Percentiles rank a stretch among this genome's conserved stretches.
phyloP scores from a whole-genome alignment of 2,888 invertebrate species.

The Zaprionus lineosus region DNA sequence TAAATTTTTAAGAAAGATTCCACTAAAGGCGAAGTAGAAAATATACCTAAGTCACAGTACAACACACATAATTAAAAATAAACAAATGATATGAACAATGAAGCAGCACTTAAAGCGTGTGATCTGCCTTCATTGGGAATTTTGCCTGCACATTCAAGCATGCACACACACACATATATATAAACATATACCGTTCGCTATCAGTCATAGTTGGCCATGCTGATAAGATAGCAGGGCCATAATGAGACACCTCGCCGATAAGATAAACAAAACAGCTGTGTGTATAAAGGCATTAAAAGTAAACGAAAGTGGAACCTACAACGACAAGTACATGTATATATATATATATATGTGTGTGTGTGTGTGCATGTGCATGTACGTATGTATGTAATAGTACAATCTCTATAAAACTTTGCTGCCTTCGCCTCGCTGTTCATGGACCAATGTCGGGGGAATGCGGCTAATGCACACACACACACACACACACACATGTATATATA shows the following conservation, averaged over 20 bases:
- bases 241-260: constrained; percentile 44
- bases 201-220: constrained; percentile 67
- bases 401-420: neutral
- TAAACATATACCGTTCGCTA: constrained; percentile 23
- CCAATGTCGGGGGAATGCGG: constrained; percentile 26
- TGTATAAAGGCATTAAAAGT: constrained; percentile 48
- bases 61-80: constrained; percentile 57
- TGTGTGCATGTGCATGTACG: constrained; percentile 1
- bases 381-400: constrained; percentile 2
- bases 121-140: constrained; percentile 34
- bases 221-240: constrained; percentile 54
- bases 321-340: constrained; percentile 5
- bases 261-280: constrained; percentile 74
- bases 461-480: constrained; percentile 6
- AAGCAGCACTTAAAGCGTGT: constrained; percentile 26
- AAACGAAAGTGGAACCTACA: constrained; percentile 56
- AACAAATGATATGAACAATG: constrained; percentile 53
- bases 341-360: constrained; percentile 3
- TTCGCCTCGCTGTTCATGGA: constrained; percentile 5
- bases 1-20: constrained; percentile 5
- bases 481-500: neutral
- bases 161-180: constrained; percentile 9
- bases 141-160: neutral
- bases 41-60: constrained; percentile 15
- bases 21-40: neutral